Conservation (phyloP, 2,113 vertebrate species). For the Chloropsis hardwickii region DNA sequence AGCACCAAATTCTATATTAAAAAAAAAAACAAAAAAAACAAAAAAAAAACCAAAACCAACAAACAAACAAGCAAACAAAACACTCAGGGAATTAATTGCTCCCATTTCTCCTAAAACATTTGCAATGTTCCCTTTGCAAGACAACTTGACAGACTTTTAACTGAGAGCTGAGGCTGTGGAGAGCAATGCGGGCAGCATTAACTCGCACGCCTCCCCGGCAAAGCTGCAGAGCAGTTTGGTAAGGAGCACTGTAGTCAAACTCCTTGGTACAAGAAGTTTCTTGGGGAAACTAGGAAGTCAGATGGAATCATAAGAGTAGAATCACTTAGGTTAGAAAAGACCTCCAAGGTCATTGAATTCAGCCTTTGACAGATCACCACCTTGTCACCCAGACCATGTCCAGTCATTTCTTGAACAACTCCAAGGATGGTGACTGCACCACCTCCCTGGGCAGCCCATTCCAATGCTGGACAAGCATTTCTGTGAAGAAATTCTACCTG, state of each 20-base stretch:
- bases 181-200: background rate
- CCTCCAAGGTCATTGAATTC: background rate
- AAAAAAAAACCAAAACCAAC: background rate
- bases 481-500: background rate
- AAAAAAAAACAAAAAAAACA: background rate
- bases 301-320: background rate
- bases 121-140: background rate
- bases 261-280: background rate
- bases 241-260: background rate
- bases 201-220: rapidly evolving
- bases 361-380: rapidly evolving
- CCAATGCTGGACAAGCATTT: background rate
- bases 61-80: background rate
- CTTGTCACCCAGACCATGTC: background rate
- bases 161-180: background rate
- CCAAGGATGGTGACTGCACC: background rate
- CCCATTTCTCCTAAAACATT: background rate
- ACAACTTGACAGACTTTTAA: background rate
- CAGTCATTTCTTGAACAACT: rapidly evolving
- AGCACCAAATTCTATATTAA: background rate
- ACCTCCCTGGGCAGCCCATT: background rate
- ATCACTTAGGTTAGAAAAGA: background rate
- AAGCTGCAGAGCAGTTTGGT: background rate
- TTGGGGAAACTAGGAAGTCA: background rate
- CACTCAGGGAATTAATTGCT: background rate